phyloP scores from a whole-genome alignment of 2,888 invertebrate species.

The Cantharis rustica region DNA sequence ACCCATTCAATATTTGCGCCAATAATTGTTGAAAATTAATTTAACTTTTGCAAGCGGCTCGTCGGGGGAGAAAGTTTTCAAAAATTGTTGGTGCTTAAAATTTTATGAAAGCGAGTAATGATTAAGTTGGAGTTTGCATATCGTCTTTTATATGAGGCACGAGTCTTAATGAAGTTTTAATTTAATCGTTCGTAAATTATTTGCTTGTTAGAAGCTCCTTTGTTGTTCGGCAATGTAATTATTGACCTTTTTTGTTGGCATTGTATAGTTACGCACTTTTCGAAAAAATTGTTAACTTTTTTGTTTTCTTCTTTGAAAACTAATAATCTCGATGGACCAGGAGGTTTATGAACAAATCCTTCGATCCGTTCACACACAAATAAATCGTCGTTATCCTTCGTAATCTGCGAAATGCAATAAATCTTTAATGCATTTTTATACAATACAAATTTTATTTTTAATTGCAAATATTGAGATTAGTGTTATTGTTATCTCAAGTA shows the following conservation, averaged over 20 bases:
- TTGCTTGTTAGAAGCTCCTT: not conserved
- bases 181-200: slow-evolving; percentile 10
- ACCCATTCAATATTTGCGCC: too few relatives aligned
- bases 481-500: not conserved
- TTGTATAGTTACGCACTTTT: not conserved
- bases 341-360: not conserved
- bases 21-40: not conserved
- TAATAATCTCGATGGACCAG: not conserved
- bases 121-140: not conserved
- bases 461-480: not conserved
- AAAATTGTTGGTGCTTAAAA: not conserved
- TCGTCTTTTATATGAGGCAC: not conserved
- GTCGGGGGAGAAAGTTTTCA: not conserved
- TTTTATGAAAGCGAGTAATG: not conserved
- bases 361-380: not conserved
- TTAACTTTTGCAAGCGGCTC: not conserved
- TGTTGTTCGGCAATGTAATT: not conserved
- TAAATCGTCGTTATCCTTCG: not conserved
- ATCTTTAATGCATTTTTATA: not conserved
- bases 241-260: not conserved
- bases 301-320: not conserved
- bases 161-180: not conserved
- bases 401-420: not conserved
- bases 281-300: not conserved
- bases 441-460: not conserved